Percentiles rank a stretch among this genome's conserved stretches.
phyloP scores from a whole-genome alignment of 2,888 invertebrate species.

The Lottia gigantea region DNA sequence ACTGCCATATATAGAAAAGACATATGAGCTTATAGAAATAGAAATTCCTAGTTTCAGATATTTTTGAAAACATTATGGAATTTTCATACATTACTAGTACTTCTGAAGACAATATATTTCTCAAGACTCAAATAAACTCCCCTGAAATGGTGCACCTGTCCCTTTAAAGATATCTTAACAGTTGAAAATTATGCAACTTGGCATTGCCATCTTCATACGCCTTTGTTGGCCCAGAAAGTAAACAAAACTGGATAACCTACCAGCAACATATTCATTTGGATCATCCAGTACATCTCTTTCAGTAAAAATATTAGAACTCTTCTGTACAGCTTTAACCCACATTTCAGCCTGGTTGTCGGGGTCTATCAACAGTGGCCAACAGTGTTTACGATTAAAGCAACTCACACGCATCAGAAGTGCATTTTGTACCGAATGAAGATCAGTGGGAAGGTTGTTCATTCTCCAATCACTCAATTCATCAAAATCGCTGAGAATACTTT shows the following conservation, averaged over 20 bases:
- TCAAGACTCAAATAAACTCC: too few species aligned
- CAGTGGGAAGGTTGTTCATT: slow-evolving; percentile 55
- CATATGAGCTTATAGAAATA: too few species aligned
- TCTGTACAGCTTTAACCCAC: slow-evolving; percentile 62
- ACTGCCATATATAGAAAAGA: too few species aligned
- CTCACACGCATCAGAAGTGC: slow-evolving; percentile 60
- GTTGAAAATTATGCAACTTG: too few species aligned
- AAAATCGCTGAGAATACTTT: slow-evolving; percentile 58
- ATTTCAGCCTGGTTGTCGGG: slow-evolving; percentile 64
- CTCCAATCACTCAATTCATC: slow-evolving; percentile 64
- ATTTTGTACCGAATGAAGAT: slow-evolving; percentile 65
- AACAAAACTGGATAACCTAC: slow-evolving; percentile 19
- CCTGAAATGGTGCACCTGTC: too few species aligned
- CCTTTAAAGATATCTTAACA: too few species aligned
- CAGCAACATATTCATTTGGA: slow-evolving; percentile 38
- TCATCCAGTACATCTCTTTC: slow-evolving; percentile 47
- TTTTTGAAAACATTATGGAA: too few species aligned
- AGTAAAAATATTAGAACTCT: slow-evolving; percentile 49
- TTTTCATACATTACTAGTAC: too few species aligned
- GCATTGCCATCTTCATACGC: too few species aligned
- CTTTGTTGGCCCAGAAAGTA: too few species aligned
- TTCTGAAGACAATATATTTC: too few species aligned
- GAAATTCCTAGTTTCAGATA: too few species aligned
- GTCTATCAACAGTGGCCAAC: slow-evolving; percentile 65
- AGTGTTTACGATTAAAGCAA: slow-evolving; percentile 56